A percentile compares a stretch with the other conserved stretches of the same genome.
Evolutionary conservation across 2,113 vertebrate genomes (phyloP).

Genomic region (Physeter macrocephalus): DNA sequence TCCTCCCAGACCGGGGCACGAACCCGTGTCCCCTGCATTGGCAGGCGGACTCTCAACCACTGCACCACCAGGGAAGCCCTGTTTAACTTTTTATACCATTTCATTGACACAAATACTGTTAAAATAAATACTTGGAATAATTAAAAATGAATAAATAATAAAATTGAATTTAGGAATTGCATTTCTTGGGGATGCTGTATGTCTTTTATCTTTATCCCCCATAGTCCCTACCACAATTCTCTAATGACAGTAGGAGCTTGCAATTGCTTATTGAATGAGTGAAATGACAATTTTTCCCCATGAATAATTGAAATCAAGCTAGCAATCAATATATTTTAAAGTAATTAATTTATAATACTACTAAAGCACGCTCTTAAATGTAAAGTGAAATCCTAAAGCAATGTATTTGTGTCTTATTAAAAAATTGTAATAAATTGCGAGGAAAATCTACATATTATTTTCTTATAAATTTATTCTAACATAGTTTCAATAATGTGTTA

Average conservation of each 20-base stretch:
- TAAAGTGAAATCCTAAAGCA: slow-evolving; percentile 3
- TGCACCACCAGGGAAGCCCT: too few species aligned
- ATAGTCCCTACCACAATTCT: background rate
- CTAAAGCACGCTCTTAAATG: background rate
- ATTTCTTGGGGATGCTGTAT: background rate
- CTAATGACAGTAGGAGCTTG: background rate
- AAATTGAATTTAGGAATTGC: background rate
- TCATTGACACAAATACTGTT: background rate
- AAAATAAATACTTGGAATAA: background rate
- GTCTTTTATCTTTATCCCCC: background rate
- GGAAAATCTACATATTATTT: background rate
- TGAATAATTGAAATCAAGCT: background rate
- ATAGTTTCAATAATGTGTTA: background rate
- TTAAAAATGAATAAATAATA: background rate
- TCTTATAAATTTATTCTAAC: background rate
- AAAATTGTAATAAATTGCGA: background rate
- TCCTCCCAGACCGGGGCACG: too few species aligned
- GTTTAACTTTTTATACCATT: background rate
- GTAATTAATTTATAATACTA: background rate
- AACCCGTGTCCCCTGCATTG: too few species aligned
- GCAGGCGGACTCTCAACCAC: too few species aligned
- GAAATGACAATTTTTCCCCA: background rate
- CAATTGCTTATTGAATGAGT: background rate
- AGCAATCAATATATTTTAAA: background rate
- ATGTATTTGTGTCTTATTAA: background rate